A percentile compares a stretch with the other conserved stretches of the same genome.
These are phyloP conservation scores for Psephotus haematonotus DNA, from an alignment of 2,113 vertebrate genomes.

Conservation along the genomic window DNA sequence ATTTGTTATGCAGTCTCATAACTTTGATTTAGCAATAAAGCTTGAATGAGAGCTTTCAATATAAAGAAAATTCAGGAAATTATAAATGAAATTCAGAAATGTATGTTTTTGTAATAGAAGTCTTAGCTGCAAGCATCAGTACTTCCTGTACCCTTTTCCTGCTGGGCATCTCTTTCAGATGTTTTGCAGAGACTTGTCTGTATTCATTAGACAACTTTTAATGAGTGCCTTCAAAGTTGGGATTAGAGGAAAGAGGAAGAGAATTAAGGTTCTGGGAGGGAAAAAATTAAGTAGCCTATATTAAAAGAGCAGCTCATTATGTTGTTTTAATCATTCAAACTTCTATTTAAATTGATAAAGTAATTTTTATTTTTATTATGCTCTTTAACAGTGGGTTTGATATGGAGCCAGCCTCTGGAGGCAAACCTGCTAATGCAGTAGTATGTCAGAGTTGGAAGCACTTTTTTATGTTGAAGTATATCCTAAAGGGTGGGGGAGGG, in stretches of 20 bases:
- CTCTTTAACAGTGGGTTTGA: constrained; percentile 30
- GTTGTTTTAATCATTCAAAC: constrained; percentile 46
- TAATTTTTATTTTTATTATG: constrained; percentile 54
- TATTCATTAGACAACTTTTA: constrained; percentile 36
- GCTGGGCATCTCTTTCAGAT: constrained; percentile 51
- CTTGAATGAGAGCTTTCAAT: background rate
- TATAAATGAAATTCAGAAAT: constrained; percentile 15
- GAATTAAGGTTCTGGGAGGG: constrained; percentile 23
- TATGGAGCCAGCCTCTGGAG: constrained; percentile 37
- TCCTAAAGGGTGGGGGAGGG: background rate
- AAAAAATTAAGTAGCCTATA: background rate
- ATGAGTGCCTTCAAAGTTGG: constrained; percentile 54
- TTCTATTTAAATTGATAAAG: constrained; percentile 57
- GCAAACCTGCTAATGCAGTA: constrained; percentile 33
- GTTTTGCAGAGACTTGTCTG: constrained; percentile 53
- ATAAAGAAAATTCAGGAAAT: background rate
- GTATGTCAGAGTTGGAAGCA: background rate
- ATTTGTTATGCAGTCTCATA: background rate
- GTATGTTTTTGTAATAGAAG: constrained; percentile 9
- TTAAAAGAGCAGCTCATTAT: constrained; percentile 33
- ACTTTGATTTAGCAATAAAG: constrained; percentile 6
- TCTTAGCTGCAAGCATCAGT: background rate
- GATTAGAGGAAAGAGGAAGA: constrained; percentile 48
- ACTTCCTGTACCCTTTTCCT: constrained; percentile 54
- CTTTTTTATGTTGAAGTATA: background rate